Evolutionary conservation across 2,113 vertebrate species (phyloP), one percentile per base, ranked within the genome.

Genomic region (Lasiurus cinereus): DNA sequence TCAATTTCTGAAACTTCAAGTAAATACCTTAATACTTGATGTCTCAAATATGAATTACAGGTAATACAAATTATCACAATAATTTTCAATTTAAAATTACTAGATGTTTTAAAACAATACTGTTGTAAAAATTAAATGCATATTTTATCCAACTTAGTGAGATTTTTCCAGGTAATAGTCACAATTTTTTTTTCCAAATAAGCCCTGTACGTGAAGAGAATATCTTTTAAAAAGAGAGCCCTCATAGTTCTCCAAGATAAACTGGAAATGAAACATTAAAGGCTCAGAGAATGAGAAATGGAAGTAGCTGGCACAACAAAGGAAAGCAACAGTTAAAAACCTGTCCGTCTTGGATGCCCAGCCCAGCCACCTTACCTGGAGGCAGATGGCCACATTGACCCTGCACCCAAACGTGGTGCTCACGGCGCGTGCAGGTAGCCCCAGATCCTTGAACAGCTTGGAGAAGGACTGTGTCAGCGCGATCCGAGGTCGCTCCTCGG

Each of bases 351-450:
- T 5, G 22, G n/a, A 9, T 9, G 24, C 29, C 77, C 77, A 1
- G 77, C 22, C 18, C 15, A 0, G 31, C 16, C 2, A 6, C 90
- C 99, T 98, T 97, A 99, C 99, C 99, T 99, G 99, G 91, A 99
- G 98, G 98, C 99, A 99, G 83, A 99, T 98, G 2, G 99, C 99
- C 74, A 99, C 98, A 0, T 99, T 99, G 98, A 99, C 99, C 88
- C 99, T 98, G 98, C 99, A 99, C 67, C 99, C 99, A 1, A 99
- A 99, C 0, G 99, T 99, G 94, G 99, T 99, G 99, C 99, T 99
- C 93, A 99, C 99, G 0, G 99, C 99, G 0, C 99, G 99, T 0
- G 99, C 98, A 0, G 99, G 99, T 31, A 99, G 98, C 29, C 99
- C 99, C 97, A 99, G 97, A 97, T 99, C 99, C 90, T 99, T 99